Evolutionary conservation across 2,888 invertebrate genomes (phyloP), one percentile per base, ranked within the genome.

Genomic region (Erebia aethiops): DNA sequence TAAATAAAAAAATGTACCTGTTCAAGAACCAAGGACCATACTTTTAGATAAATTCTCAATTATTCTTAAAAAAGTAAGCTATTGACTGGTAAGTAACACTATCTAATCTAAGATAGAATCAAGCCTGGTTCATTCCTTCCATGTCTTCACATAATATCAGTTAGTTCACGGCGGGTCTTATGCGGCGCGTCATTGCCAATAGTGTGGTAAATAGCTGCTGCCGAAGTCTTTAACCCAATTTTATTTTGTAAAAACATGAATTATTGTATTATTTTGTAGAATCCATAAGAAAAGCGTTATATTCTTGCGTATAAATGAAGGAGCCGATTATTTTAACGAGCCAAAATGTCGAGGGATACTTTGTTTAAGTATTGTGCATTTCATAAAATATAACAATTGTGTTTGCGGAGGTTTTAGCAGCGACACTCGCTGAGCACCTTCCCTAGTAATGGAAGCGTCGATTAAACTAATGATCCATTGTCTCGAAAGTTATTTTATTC

Each of bases 401-500:
- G 35, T 65, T 65, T 54, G 61, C 21, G 18, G 54, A 54, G 26
- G 54, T 54, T 65, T 54, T 16, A 18, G 21, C 21, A 67, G 58
- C 26, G 13, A 26, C 49, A 46, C 57, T 49, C n/a, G 26, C n/a
- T 14, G 49, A 67, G 35, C 67, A 67, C 49, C 67, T 58, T 58
- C 16, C 26, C 57, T 51, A 49, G 58, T 58, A 67, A 67, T 67
- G 67, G 67, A 58, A 49, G 58, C 46, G 46, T 46, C 67, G 57
- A 67, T 67, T 67, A 67, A 26, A 26, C 67, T 58, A 67, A 67
- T 67, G 67, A 58, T 67, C 67, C 49, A 49, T 58, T 67, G 58
- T 67, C 67, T 58, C 26, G 3, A 58, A 58, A 26, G 46, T 46
- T 58, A 58, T 67, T 58, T 58, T 67, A 67, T 58, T 43, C 49